These are phyloP conservation scores for Cybosia mesomella DNA, from an alignment of 2,888 invertebrate genomes.

Conservation along the genomic window DNA sequence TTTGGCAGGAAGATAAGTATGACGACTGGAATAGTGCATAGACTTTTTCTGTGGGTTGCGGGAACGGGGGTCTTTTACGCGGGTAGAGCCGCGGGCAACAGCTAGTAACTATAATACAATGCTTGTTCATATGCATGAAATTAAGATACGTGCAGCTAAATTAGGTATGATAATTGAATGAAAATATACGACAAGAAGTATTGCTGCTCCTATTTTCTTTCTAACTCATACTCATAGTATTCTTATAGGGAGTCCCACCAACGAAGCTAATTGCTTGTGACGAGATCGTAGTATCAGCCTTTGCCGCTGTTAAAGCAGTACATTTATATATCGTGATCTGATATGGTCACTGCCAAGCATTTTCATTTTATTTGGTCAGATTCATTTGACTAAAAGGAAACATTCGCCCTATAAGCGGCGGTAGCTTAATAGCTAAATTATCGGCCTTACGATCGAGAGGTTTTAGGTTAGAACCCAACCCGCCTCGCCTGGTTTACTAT, in stretches of 20 bases:
- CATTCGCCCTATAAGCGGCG: background rate
- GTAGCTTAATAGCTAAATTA: background rate
- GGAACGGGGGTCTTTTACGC: background rate
- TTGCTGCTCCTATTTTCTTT: too few relatives aligned
- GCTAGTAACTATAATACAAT: too few relatives aligned
- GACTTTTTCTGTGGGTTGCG: background rate
- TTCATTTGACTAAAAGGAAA: background rate
- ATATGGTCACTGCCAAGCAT: constrained; percentile 4
- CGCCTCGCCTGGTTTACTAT: too few relatives aligned
- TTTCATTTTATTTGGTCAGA: background rate
- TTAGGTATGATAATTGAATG: too few relatives aligned
- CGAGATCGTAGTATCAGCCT: background rate
- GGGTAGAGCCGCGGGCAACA: background rate
- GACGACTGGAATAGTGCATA: background rate
- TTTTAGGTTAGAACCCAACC: background rate
- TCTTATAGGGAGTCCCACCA: background rate
- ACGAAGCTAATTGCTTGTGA: background rate
- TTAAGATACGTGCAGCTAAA: too few relatives aligned
- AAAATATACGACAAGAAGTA: too few relatives aligned
- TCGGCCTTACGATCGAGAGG: background rate
- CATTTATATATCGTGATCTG: background rate
- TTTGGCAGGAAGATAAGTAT: background rate
- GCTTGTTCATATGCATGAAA: too few relatives aligned
- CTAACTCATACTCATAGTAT: background rate
- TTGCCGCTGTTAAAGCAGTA: background rate